Percentiles rank a stretch among this genome's conserved stretches.
phyloP scores from a whole-genome alignment of 2,888 invertebrate genomes.

The Melolontha melolontha region DNA sequence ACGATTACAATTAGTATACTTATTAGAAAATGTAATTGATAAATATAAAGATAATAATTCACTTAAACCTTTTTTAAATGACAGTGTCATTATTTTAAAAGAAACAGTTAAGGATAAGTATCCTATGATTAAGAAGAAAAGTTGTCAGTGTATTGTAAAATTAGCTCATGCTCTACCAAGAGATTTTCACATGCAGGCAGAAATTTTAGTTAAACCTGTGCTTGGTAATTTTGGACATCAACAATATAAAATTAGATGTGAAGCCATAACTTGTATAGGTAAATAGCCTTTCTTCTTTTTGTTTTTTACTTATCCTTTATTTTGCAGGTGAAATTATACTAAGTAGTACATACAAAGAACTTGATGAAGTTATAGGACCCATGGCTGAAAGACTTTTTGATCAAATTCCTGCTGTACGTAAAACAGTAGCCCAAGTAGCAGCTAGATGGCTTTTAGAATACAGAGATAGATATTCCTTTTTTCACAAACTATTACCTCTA shows the following conservation, averaged over 20 bases:
- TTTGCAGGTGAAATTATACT: conserved; percentile 71
- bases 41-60: conserved; percentile 73
- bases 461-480: conserved; percentile 90
- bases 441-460: conserved; percentile 83
- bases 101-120: conserved; percentile 82
- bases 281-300: conserved; percentile 50
- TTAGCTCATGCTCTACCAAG: conserved; percentile 74
- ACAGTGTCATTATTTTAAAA: conserved; percentile 78
- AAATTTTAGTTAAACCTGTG: conserved; percentile 79
- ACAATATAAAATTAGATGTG: conserved; percentile 82
- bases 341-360: conserved; percentile 65
- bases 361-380: conserved; percentile 79
- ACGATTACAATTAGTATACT: conserved; percentile 74
- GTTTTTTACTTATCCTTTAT: background rate
- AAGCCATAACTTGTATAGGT: conserved; percentile 81
- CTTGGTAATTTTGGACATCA: conserved; percentile 82
- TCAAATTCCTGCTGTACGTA: conserved; percentile 80
- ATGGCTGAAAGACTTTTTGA: conserved; percentile 91
- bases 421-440: conserved; percentile 81
- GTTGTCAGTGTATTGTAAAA: conserved; percentile 78
- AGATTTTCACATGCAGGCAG: conserved; percentile 82
- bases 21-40: conserved; percentile 75
- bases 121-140: conserved; percentile 83
- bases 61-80: conserved; percentile 78
- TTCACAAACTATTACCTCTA: conserved; percentile 86